Evolutionary conservation across 1,140 invertebrate species (phyloP), one percentile per base, ranked within the genome.

Genomic region (Pygmarrhopalites habei): DNA sequence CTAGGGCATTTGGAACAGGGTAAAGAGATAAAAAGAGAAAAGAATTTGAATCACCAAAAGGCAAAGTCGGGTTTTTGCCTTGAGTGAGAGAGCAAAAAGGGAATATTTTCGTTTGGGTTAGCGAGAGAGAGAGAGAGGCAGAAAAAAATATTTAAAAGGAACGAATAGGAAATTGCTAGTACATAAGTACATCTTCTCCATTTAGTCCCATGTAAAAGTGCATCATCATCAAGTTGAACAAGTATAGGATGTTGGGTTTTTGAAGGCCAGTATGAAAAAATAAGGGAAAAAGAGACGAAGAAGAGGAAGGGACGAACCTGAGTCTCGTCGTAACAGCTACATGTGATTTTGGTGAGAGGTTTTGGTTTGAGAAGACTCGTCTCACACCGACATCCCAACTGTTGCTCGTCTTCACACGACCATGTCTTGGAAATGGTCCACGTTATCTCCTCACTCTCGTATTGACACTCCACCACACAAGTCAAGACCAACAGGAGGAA

Each of bases 401-500:
- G 59, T 43, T 52, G 49, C 49, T 61, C 47, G 41, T 61, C 59
- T 29, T 49, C 43, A 28, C 59, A 61, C 21, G 47, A 61, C 26
- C n/a, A 41, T 41, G 32, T 53, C 35, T 61, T 61, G 14, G 59
- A 61, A 19, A 61, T 61, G 7, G 59, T 61, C 59, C 59, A 61
- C 21, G 25, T 62, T 17, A 62, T 46, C 14, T 46, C 52, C 14
- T 46, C 52, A 44, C 43, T 47, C n/a, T 43, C 21, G 1, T 35
- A 39, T 47, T 56, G 39, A 62, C 52, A 62, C 52, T 39, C n/a
- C 23, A 55, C 29, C 15, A 14, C 14, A 5, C 7, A 30, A 28
- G 23, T 53, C 32, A 56, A 56, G n/a, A n/a, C n/a, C 21, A 52
- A 49, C 15, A 61, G 29, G 46, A 61, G 15, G 32, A 61, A 17